Evolutionary conservation across 2,888 invertebrate species (phyloP).

Genomic region (Epirrhoe tristata): DNA sequence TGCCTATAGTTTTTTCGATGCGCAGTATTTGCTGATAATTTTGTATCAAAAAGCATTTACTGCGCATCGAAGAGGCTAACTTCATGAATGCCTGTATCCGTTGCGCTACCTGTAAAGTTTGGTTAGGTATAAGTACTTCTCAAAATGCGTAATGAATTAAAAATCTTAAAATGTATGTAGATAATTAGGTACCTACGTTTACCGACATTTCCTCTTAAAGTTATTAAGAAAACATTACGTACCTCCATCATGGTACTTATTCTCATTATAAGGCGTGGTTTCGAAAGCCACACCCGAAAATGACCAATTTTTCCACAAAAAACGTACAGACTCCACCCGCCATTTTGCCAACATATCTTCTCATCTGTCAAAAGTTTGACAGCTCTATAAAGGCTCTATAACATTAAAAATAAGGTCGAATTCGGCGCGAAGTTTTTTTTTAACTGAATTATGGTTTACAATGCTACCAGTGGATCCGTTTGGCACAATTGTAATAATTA

Average conservation of each 20-base stretch:
- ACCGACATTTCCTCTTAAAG: slow-evolving; percentile 27
- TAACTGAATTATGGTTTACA: slow-evolving; percentile 9
- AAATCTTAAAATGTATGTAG: background rate
- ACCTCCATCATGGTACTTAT: slow-evolving; percentile 19
- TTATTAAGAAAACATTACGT: slow-evolving; percentile 27
- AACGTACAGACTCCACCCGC: slow-evolving; percentile 39
- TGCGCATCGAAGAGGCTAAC: no score
- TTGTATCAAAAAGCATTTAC: no score
- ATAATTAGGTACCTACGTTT: slow-evolving; percentile 20
- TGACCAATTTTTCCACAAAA: slow-evolving; percentile 44
- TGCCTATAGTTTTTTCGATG: no score
- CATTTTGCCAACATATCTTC: slow-evolving; percentile 35
- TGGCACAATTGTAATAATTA: slow-evolving; percentile 56
- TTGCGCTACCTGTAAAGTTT: no score
- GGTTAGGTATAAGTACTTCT: no score
- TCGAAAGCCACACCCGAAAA: slow-evolving; percentile 39
- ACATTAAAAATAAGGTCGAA: slow-evolving; percentile 35
- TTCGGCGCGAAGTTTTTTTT: slow-evolving; percentile 33
- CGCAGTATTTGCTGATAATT: no score
- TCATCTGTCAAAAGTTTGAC: slow-evolving; percentile 34
- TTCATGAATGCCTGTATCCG: no score
- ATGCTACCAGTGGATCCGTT: slow-evolving; percentile 27
- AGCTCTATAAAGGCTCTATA: slow-evolving; percentile 39
- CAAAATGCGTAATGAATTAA: background rate
- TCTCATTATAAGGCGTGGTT: slow-evolving; percentile 41